A percentile compares a stretch with the other conserved stretches of the same genome.
Evolutionary conservation across 2,113 vertebrate species (phyloP).

Genomic region (Calonectris borealis): DNA sequence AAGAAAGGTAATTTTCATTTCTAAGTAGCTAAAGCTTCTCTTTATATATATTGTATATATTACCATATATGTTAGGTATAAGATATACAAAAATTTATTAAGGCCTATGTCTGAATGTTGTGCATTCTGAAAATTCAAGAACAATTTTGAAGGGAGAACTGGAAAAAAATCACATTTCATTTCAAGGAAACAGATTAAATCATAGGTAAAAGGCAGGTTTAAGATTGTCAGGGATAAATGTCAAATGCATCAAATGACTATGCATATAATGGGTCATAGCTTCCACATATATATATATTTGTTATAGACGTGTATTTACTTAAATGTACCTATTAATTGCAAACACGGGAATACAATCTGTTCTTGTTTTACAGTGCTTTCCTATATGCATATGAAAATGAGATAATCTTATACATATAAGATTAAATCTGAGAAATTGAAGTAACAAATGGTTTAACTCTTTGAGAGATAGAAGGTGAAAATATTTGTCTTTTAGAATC

Average conservation of each 20-base stretch:
- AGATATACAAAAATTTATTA: conserved; percentile 5
- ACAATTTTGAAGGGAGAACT: not conserved
- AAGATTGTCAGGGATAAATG: not conserved
- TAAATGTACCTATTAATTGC: not conserved
- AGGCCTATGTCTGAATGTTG: not conserved
- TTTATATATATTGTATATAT: not conserved
- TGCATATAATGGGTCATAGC: not conserved
- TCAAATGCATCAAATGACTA: not conserved
- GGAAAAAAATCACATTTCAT: not conserved
- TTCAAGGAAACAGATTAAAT: not conserved
- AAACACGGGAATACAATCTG: not conserved
- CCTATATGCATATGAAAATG: not conserved
- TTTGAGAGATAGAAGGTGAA: not conserved
- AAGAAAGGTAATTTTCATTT: not conserved
- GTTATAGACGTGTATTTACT: not conserved
- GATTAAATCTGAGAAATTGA: not conserved
- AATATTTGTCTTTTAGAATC: not conserved
- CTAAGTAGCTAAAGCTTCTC: not conserved
- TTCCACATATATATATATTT: not conserved
- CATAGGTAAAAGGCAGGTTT: not conserved
- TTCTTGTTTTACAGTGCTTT: not conserved
- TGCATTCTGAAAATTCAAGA: not conserved
- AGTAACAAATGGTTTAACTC: not conserved
- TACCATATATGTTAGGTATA: not conserved
- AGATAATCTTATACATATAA: not conserved